Evolutionary conservation across 2,113 vertebrate species (phyloP).

Genomic region (Mustela nigripes): DNA sequence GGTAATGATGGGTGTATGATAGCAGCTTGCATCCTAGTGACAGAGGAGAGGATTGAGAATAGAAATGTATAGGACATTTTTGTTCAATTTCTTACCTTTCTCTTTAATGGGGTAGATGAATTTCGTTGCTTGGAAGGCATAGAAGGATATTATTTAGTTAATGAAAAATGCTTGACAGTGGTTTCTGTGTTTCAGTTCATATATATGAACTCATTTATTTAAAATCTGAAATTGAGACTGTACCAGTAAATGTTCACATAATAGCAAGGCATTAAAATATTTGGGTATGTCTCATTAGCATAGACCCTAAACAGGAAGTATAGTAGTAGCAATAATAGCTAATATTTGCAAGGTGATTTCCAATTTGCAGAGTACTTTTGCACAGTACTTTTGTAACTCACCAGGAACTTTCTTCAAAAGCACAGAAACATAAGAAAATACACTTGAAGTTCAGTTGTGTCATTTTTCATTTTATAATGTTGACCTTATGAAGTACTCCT

Average conservation of each 20-base stretch:
- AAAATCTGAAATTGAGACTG: background rate
- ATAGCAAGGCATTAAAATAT: background rate
- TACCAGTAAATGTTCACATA: background rate
- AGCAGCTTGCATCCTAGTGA: background rate
- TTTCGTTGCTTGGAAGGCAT: background rate
- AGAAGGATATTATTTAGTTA: background rate
- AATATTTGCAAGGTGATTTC: background rate
- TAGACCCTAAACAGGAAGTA: background rate
- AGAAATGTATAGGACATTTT: background rate
- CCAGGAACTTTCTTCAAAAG: background rate
- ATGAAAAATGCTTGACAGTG: background rate
- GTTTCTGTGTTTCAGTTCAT: background rate
- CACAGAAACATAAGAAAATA: background rate
- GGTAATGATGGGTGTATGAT: background rate
- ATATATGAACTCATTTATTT: background rate
- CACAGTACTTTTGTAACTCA: background rate
- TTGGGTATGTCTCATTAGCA: background rate
- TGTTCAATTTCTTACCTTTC: background rate
- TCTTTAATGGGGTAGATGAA: background rate
- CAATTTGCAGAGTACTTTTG: background rate
- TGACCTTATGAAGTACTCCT: background rate
- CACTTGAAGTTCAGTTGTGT: background rate
- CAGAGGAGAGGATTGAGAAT: background rate
- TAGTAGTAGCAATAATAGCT: rapidly evolving
- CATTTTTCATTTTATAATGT: background rate